Base-by-base conservation (phyloP, 2,888 invertebrate genomes). In the Gryllus longicercus region DNA sequence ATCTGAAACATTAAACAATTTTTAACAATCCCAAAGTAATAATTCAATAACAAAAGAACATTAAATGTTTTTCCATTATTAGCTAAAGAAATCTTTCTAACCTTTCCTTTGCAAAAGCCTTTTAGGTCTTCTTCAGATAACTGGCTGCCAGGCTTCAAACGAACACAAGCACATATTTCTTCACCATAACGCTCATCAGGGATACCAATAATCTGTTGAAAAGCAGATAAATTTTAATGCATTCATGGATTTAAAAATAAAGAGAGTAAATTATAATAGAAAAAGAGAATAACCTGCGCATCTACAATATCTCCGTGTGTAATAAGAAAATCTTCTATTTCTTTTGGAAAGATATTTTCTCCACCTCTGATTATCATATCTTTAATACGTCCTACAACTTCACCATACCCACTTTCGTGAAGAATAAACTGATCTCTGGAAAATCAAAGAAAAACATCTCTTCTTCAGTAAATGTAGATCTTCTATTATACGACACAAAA, bases 321-420 rank as follows among this genome's bases (percentile, higher is more conserved):
- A 84, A 92, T 91, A 18, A 95, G 86, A 78, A 92, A 88, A 82
- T 94, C 91, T 86, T 96, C 95, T 23, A 96, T 90, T 88, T 95
- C 95, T 38, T 91, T 91, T 0, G 96, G 95, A 82, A 92, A 95
- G 80, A 96, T 92, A 85, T 95, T 95, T 87, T 95, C 95, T 51
- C 95, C 95, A 0, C 95, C 95, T 81, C 94, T 87, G 75, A 94
- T 93, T 51, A 95, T 91, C 88, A 95, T 91, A 82, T 95, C 95
- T 85, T 95, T 95, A 3, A 92, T 84, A 78, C 95, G 88, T 0
- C 95, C 95, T 10, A 94, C 91, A 75, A 95, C 89, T 81, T 88
- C 87, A 0, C 92, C 92, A 85, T 93, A 94, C 0, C 95, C 95
- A 82, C 93, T 90, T 50, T 76, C 51, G 12, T 51, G 16, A 21